These are phyloP conservation scores for Trichonephila clavipes DNA, from an alignment of 1,140 invertebrate genomes.

Conservation along the genomic window DNA sequence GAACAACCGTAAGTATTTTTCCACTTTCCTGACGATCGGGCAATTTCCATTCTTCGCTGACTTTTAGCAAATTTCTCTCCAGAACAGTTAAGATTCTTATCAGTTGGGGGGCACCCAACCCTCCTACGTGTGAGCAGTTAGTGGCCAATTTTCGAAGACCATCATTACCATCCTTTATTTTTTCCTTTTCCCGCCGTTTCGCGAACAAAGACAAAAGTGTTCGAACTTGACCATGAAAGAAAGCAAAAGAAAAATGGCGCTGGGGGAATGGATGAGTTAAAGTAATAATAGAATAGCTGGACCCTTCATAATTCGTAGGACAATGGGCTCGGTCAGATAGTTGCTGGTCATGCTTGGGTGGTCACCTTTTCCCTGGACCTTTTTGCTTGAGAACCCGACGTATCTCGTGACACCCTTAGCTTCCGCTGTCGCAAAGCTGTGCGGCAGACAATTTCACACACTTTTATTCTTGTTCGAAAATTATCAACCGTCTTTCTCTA, in stretches of 20 bases:
- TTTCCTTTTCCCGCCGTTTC: not conserved
- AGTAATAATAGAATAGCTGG: conserved; percentile 54
- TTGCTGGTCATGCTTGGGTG: not conserved
- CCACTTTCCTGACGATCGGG: conserved; percentile 35
- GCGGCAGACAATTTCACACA: conserved; percentile 44
- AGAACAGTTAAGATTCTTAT: conserved; percentile 46
- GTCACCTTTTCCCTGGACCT: not conserved
- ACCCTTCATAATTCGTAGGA: conserved; percentile 34
- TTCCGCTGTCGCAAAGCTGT: conserved; percentile 47
- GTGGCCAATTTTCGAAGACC: conserved; percentile 47
- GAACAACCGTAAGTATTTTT: conserved; percentile 48
- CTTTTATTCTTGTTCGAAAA: not conserved
- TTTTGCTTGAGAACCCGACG: conserved; percentile 52
- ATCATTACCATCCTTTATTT: conserved; percentile 19
- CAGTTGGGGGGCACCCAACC: not conserved
- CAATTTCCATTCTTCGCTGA: conserved; percentile 44
- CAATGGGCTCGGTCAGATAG: conserved; percentile 65
- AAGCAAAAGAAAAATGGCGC: conserved; percentile 56
- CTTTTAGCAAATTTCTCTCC: conserved; percentile 28
- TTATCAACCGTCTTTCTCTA: not conserved
- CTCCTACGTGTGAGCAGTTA: conserved; percentile 21
- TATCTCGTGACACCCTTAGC: conserved; percentile 59
- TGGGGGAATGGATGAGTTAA: not conserved
- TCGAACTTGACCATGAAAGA: conserved; percentile 73
- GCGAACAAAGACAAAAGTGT: conserved; percentile 49